Conservation (phyloP, 2,888 invertebrate species). For the Apotomis betuletana region DNA sequence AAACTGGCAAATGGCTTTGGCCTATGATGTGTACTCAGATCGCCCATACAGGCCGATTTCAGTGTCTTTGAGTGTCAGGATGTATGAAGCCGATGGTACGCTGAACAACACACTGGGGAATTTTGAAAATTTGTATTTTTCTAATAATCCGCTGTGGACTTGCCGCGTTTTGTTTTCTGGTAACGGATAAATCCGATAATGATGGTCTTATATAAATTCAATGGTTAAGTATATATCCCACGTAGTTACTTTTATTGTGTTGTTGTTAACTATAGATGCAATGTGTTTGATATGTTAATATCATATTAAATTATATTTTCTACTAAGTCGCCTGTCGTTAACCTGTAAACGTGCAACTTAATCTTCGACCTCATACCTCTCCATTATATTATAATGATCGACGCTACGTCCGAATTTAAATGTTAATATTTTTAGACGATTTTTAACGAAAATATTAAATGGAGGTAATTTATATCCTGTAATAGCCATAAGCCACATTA, state of each 20-base stretch:
- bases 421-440: not conserved
- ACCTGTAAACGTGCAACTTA: no score
- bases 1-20: constrained; percentile 33
- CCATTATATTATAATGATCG: no score
- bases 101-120: constrained; percentile 2
- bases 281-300: no score
- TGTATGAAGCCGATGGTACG: constrained; percentile 25
- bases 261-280: no score
- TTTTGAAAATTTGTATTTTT: constrained; percentile 34
- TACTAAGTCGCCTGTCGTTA: no score
- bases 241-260: no score
- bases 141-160: constrained; percentile 35
- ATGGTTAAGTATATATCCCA: no score
- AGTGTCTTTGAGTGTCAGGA: constrained; percentile 27
- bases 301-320: no score
- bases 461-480: constrained; percentile 39
- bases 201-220: no score
- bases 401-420: not conserved
- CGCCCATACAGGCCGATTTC: constrained; percentile 32
- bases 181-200: constrained; percentile 3
- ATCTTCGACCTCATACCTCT: no score
- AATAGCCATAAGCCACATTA: constrained; percentile 40
- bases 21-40: constrained; percentile 28
- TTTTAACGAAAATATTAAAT: constrained; percentile 32
- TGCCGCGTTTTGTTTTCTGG: constrained; percentile 26